Conservation (phyloP, 2,888 invertebrate genomes). For the Hirtodrosophila cameraria region DNA sequence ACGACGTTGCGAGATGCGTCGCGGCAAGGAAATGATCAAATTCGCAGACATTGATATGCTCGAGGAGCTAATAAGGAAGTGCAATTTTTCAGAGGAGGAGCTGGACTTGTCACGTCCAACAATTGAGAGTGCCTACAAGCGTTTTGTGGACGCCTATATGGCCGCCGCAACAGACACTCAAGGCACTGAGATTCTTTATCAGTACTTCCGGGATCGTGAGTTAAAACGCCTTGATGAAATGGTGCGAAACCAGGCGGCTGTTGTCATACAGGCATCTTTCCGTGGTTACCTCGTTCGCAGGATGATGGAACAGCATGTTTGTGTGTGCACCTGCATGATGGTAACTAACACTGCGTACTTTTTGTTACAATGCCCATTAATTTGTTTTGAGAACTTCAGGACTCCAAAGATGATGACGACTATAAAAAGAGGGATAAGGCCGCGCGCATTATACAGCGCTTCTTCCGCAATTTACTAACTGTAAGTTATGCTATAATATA, state of each 20-base stretch:
- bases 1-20: slow-evolving; percentile 68
- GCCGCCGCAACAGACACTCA: slow-evolving; percentile 69
- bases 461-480: slow-evolving; percentile 48
- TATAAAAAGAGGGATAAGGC: slow-evolving; percentile 28
- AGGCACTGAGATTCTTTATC: slow-evolving; percentile 78
- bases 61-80: slow-evolving; percentile 78
- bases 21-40: slow-evolving; percentile 61
- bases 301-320: slow-evolving; percentile 43
- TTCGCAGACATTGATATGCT: slow-evolving; percentile 79
- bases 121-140: slow-evolving; percentile 80
- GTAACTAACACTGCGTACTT: slow-evolving; percentile 23
- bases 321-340: slow-evolving; percentile 56
- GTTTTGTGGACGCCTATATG: slow-evolving; percentile 81
- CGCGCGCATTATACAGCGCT: slow-evolving; percentile 62
- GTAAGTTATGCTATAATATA: slow-evolving; percentile 22
- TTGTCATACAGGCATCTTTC: slow-evolving; percentile 72
- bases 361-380: background rate
- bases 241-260: slow-evolving; percentile 63
- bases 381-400: background rate
- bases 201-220: slow-evolving; percentile 78
- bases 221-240: slow-evolving; percentile 56
- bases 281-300: slow-evolving; percentile 62
- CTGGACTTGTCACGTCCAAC: slow-evolving; percentile 74
- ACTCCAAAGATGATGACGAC: slow-evolving; percentile 34
- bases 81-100: slow-evolving; percentile 78